Base-by-base conservation (phyloP, 2,113 vertebrate species). In the Podarcis muralis region DNA sequence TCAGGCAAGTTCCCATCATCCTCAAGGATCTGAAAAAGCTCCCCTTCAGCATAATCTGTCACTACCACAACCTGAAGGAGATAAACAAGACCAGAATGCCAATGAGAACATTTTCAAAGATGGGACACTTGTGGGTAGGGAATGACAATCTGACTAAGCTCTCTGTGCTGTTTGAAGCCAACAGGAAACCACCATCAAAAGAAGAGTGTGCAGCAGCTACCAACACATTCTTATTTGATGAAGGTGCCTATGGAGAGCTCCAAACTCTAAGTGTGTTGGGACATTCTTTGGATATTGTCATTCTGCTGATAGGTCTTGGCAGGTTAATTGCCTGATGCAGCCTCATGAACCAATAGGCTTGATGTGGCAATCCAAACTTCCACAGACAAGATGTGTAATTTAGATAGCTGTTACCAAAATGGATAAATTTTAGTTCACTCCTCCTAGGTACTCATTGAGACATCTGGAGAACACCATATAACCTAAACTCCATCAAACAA, bases 41-140 rank as follows among this genome's bases (percentile, higher is more conserved):
- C 98, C 15, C 99, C 99, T 86, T 99, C 99, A 48, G 98, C 98
- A 3, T 98, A 99, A 87, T 99, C 99, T 1, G 98, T 99, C 89
- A 99, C 99, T 87, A 99, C 98, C 83, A 99, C 98, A 84, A 99
- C 98, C 99, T 99, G 93, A 76, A 82, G 83, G 25, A 91, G 87
- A 93, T 74, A 48, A 82, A 9, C 25, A 23, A 91, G 16, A 57
- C 30, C 68, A 37, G 65, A 59, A 59, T 20, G 2, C 35, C 2
- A 15, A 40, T 12, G 12, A 87, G 8, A 92, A 7, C 15, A 83
- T 35, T 18, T 62, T 25, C 27, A 75, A 75, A 57, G 86, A 23
- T 87, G 62, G 79, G 53, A 6, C 48, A 53, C 48, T 48, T 48
- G 37, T 35, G 35, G 7, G 48, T 25, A 7, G 71, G 22, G 20